phyloP scores from a whole-genome alignment of 1,140 invertebrate genomes.

The Diabrotica undecimpunctata region DNA sequence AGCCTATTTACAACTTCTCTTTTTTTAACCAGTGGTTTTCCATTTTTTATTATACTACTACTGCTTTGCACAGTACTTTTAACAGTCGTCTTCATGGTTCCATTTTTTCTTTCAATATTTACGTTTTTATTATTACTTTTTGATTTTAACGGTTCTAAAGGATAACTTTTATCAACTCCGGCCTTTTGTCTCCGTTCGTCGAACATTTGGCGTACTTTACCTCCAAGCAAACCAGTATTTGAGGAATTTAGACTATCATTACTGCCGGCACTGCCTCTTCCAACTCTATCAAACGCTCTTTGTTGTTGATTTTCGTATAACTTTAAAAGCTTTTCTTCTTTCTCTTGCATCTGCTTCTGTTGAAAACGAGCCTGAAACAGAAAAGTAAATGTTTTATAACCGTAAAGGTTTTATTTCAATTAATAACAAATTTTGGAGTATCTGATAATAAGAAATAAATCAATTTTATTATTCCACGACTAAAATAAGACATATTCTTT shows the following conservation, averaged over 20 bases:
- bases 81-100: constrained; percentile 25
- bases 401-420: not conserved
- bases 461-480: too few species aligned
- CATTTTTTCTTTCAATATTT: constrained; percentile 24
- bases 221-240: constrained; percentile 26
- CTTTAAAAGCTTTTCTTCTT: constrained; percentile 66
- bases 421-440: not conserved
- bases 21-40: constrained; percentile 35
- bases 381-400: not conserved
- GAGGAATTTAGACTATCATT: constrained; percentile 41
- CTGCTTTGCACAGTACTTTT: constrained; percentile 34
- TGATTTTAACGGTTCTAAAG: constrained; percentile 64
- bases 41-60: constrained; percentile 31
- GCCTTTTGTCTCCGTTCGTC: constrained; percentile 67
- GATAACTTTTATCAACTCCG: constrained; percentile 78
- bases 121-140: constrained; percentile 37
- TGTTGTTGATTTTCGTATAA: constrained; percentile 70
- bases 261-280: constrained; percentile 57
- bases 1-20: constrained; percentile 29
- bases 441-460: not conserved
- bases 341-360: constrained; percentile 68
- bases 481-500: too few species aligned
- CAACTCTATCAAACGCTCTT: constrained; percentile 61
- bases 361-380: constrained; percentile 65
- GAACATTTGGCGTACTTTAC: constrained; percentile 73